Evolutionary conservation across 2,113 vertebrate genomes (phyloP).

Genomic region (Channa argus): DNA sequence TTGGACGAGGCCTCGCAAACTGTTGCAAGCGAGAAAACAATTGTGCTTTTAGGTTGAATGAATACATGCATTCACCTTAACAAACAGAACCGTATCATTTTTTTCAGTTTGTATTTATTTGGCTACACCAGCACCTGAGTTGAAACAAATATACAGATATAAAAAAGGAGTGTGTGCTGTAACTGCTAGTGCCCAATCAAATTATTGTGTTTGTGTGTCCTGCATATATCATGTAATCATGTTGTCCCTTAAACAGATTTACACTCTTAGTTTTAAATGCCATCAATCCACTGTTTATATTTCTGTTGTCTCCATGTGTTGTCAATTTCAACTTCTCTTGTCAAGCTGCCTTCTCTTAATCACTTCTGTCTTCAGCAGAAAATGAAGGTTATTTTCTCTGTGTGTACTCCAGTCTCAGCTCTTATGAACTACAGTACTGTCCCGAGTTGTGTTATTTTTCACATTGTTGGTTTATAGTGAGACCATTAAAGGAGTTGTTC

Average conservation of each 20-base stretch:
- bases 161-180: not conserved
- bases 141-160: not conserved
- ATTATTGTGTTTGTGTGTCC: not conserved
- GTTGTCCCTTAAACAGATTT: not conserved
- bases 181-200: not conserved
- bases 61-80: conserved; percentile 4
- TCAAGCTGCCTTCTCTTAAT: not conserved
- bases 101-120: not conserved
- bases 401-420: conserved; percentile 42
- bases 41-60: not conserved
- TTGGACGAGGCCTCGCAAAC: conserved; percentile 60
- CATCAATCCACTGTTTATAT: not conserved
- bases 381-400: conserved; percentile 10
- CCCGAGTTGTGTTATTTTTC: conserved; percentile 19
- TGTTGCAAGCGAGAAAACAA: conserved; percentile 6
- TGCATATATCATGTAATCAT: not conserved
- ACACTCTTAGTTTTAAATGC: not conserved
- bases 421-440: conserved; percentile 23
- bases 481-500: not conserved
- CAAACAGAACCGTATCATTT: not conserved
- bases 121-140: not conserved
- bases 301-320: not conserved
- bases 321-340: not conserved
- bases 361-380: not conserved
- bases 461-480: conserved; percentile 23